Base-by-base conservation (phyloP, 2,888 invertebrate species). In the Dexiosoma caninum region DNA sequence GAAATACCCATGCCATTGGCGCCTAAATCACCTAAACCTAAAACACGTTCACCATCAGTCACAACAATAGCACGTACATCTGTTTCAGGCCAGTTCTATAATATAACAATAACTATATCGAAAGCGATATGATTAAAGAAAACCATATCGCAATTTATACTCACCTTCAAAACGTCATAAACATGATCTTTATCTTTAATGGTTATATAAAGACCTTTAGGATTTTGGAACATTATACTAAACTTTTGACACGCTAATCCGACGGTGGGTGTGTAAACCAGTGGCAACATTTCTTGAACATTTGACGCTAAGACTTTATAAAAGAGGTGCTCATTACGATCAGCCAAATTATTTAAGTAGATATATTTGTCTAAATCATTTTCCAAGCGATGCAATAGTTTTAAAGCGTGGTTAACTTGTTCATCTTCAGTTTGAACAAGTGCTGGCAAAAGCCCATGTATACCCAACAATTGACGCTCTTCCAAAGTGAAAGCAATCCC, bases 1-100 rank as follows among this genome's bases (percentile, higher is more conserved):
- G 99, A 99, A 86, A 99, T 99, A 82, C 99, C 99, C 98, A 99
- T 99, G 12, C 99, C 99, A 88, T 96, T 95, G 2, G 97, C 97
- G 7, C 99, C 99, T 83, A 99, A 92, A 91, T 99, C 99, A 2
- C 99, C 99, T 66, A 99, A 92, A 6, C 99, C 99, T 69, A 99
- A 92, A 89, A 99, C 99, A 70, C 99, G 93, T 91, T 99, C 99
- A n/a, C 99, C 99, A 89, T 99, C 99, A 0, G 99, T 99, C 46
- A 99, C 98, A 10, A 98, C 97, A 85, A 97, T 95, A 0, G 95
- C 97, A 6, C 96, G 93, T 5, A 97, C 94, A 88, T 97, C 96
- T 16, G 92, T 91, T 88, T 96, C 96, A 0, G 96, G 97, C 95
- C 95, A 95, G 85, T 90, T 91, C 87, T 88, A 53, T 51, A 55